These are phyloP conservation scores for Dascyllus trimaculatus DNA, from an alignment of 2,113 vertebrate genomes.

Conservation along the genomic window DNA sequence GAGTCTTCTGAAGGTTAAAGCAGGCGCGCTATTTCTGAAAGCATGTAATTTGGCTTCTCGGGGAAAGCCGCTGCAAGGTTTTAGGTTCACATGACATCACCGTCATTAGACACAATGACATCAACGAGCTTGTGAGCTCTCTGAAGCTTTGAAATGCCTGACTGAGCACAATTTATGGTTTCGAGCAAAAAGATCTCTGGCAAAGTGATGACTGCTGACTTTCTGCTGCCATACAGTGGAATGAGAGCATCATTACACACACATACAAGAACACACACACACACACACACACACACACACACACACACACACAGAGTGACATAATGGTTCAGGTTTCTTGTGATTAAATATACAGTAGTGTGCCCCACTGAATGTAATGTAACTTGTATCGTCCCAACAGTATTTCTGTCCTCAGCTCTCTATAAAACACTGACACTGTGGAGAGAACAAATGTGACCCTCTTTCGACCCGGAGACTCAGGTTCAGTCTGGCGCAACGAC, in stretches of 20 bases:
- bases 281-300: slow-evolving; percentile 29
- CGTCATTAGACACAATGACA: slow-evolving; percentile 71
- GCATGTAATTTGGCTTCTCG: slow-evolving; percentile 71
- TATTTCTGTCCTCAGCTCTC: slow-evolving; percentile 49
- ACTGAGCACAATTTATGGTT: slow-evolving; percentile 72
- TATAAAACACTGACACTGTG: slow-evolving; percentile 25
- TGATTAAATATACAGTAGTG: slow-evolving; percentile 67
- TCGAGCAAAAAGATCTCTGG: slow-evolving; percentile 43
- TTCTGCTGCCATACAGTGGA: slow-evolving; percentile 44
- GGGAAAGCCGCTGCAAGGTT: slow-evolving; percentile 50
- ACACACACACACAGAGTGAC: slow-evolving; percentile 34
- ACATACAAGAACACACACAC: slow-evolving; percentile 22
- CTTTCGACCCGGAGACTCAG: slow-evolving; percentile 13
- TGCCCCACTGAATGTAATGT: slow-evolving; percentile 59
- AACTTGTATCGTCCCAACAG: slow-evolving; percentile 33
- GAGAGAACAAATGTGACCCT: slow-evolving; percentile 31
- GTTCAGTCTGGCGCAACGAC: slow-evolving; percentile 41
- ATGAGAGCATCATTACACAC: slow-evolving; percentile 32
- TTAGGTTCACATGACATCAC: slow-evolving; percentile 78
- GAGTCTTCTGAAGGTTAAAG: slow-evolving; percentile 30
- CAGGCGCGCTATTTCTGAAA: slow-evolving; percentile 54
- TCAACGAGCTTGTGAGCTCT: slow-evolving; percentile 55
- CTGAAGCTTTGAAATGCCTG: slow-evolving; percentile 61
- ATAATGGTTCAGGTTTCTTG: slow-evolving; percentile 46
- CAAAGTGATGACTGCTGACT: slow-evolving; percentile 62